Evolutionary conservation across 2,113 vertebrate genomes (phyloP), one percentile per base, ranked within the genome.

Genomic region (Lutjanus erythropterus): DNA sequence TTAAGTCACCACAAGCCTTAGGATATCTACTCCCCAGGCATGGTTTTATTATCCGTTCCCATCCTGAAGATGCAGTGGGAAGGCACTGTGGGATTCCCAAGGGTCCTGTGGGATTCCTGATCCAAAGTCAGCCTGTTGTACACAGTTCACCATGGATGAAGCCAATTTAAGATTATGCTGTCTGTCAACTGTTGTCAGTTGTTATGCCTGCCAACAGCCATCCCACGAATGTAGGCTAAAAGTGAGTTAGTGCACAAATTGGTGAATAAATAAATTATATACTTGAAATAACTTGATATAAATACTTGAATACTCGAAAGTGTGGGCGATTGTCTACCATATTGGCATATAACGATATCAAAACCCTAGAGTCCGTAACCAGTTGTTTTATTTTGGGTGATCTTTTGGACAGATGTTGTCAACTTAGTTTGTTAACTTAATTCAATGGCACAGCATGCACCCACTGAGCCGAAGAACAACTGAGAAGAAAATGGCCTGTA

Each of bases 31-130:
- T 85, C 53, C 49, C 61, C 2, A 55, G 71, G 23, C 10, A 78
- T 14, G 21, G 37, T 33, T 55, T 55, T 23, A 60, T 41, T 14
- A 65, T 65, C 33, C 9, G 31, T 55, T 80, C 31, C 71, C 50
- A 73, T 31, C 31, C 46, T 73, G n/a, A 27, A 78, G 64, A 19
- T 52, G n/a, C 77, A 39, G 52, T 71, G 50, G 52, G 65, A 74
- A 60, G 14, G 11, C 59, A 29, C 65, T 50, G 42, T 15, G 3
- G 27, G 55, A 37, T 14, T 62, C 72, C 39, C 71, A 6, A 0
- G 41, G 27, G 33, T 75, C 41, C 55, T 10, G n/a, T 39, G 35
- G 53, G 55, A 68, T 65, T 65, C 42, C 73, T 61, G 58, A 66
- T 46, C 29, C 44, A 9, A 41, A 65, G 39, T 37, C 49, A 23